These are phyloP conservation scores for Falco punctatus DNA, from an alignment of 2,113 vertebrate species.

Conservation along the genomic window DNA sequence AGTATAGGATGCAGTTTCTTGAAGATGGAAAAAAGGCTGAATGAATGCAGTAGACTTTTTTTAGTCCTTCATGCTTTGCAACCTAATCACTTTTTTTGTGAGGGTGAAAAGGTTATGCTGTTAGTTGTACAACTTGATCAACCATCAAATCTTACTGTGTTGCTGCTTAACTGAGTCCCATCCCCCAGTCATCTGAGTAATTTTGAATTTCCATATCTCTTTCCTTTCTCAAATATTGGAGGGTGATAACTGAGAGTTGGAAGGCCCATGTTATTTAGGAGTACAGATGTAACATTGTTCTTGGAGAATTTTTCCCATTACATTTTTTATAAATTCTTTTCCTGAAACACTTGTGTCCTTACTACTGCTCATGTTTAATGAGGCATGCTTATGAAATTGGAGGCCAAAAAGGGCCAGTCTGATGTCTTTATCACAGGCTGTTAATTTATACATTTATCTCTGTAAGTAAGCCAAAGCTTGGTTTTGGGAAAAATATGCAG, in stretches of 20 bases:
- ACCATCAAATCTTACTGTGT: neutral
- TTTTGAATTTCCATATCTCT: neutral
- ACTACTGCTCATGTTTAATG: slow-evolving; percentile 3
- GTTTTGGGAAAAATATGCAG: neutral
- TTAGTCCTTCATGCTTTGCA: neutral
- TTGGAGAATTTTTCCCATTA: neutral
- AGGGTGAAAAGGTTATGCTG: neutral
- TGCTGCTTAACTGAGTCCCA: neutral
- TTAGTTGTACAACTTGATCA: neutral
- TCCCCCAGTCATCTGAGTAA: neutral
- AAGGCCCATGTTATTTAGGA: neutral
- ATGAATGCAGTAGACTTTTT: neutral
- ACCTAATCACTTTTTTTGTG: neutral
- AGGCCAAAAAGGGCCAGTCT: neutral
- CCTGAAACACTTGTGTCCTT: neutral
- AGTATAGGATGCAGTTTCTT: neutral
- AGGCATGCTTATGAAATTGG: neutral
- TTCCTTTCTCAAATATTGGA: neutral
- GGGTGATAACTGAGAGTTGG: neutral
- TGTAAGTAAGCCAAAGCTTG: neutral
- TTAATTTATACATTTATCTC: neutral
- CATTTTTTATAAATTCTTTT: neutral
- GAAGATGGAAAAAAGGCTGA: neutral
- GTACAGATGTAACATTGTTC: neutral
- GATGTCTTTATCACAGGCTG: accelerated